These are phyloP conservation scores for Drosophila rhopaloa DNA, from an alignment of 1,140 invertebrate genomes.

Conservation along the genomic window DNA sequence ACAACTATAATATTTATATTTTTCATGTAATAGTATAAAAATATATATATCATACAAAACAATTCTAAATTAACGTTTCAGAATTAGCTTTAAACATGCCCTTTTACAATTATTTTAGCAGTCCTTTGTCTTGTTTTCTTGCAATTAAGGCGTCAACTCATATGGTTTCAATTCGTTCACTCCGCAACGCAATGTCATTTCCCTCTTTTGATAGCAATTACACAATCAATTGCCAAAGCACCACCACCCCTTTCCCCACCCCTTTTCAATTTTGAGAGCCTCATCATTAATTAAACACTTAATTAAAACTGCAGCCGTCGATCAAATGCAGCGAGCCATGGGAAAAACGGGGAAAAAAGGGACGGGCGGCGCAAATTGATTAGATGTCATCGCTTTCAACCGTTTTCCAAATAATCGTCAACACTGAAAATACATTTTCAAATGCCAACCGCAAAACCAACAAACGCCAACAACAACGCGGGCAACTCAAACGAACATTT, in stretches of 20 bases:
- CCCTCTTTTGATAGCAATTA: conserved; percentile 37
- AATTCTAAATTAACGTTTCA: too few relatives aligned
- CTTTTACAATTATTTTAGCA: neutral
- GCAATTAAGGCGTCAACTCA: conserved; percentile 19
- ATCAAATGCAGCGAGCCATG: conserved; percentile 42
- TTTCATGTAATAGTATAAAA: too few relatives aligned
- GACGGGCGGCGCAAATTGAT: conserved; percentile 43
- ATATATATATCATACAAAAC: too few relatives aligned
- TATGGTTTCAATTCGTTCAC: conserved; percentile 1
- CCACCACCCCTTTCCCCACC: conserved; percentile 3
- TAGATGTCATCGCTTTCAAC: conserved; percentile 57
- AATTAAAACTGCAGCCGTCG: conserved; percentile 54
- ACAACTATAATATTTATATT: too few relatives aligned
- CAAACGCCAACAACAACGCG: conserved; percentile 27
- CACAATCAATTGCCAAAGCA: conserved; percentile 23
- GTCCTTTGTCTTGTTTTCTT: conserved; percentile 4
- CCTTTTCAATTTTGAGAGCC: conserved; percentile 18
- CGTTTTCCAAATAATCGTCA: conserved; percentile 41
- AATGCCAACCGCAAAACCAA: conserved; percentile 37
- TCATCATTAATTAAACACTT: conserved; percentile 65
- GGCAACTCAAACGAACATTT: conserved; percentile 19
- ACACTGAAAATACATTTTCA: conserved; percentile 39
- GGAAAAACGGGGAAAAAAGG: neutral
- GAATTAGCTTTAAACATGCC: too few relatives aligned
- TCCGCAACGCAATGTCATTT: conserved; percentile 4